phyloP scores from a whole-genome alignment of 1,140 invertebrate species.

The Drosophila sulfurigaster region DNA sequence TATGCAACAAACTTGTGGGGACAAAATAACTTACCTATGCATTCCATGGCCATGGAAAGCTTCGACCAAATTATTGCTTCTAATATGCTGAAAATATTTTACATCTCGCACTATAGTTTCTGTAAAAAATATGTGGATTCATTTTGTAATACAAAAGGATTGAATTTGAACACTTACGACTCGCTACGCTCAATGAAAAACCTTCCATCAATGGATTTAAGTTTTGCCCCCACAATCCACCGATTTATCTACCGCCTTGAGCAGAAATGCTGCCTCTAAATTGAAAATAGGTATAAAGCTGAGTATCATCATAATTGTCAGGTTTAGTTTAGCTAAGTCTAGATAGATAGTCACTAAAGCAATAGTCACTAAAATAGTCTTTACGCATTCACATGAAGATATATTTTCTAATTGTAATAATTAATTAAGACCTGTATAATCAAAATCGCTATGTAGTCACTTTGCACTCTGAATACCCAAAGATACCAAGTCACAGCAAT shows the following conservation, averaged over 20 bases:
- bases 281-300: constrained; percentile 76
- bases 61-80: constrained; percentile 47
- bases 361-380: too few relatives aligned
- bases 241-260: constrained; percentile 47
- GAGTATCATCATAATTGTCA: constrained; percentile 53
- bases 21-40: constrained; percentile 58
- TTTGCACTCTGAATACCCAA: too few relatives aligned
- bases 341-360: too few relatives aligned
- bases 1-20: too few relatives aligned
- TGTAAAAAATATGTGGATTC: constrained; percentile 6
- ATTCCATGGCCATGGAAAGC: constrained; percentile 68
- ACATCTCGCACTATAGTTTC: constrained; percentile 78
- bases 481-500: too few relatives aligned
- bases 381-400: too few relatives aligned
- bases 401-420: too few relatives aligned
- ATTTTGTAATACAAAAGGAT: constrained; percentile 34
- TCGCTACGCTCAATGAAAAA: constrained; percentile 67
- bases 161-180: constrained; percentile 53
- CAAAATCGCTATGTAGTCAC: too few relatives aligned
- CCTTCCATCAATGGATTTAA: constrained; percentile 60
- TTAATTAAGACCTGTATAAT: too few relatives aligned
- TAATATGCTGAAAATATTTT: constrained; percentile 38
- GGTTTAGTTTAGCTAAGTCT: neutral
- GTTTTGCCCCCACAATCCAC: constrained; percentile 48
- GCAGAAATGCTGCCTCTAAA: constrained; percentile 48